phyloP scores from a whole-genome alignment of 2,113 vertebrate species.

The Collichthys lucidus region DNA sequence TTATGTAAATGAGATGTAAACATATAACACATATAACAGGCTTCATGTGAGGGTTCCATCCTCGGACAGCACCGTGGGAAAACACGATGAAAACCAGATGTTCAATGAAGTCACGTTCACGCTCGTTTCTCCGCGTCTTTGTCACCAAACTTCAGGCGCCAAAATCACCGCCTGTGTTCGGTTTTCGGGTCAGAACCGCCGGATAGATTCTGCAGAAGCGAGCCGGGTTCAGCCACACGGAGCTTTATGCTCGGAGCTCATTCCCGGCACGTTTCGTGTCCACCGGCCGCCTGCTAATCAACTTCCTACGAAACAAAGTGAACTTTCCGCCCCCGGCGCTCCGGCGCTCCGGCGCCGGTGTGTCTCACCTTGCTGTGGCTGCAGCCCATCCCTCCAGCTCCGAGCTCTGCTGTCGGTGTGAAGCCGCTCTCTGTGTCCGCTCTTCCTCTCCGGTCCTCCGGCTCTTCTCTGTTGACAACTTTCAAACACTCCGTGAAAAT shows the following conservation, averaged over 20 bases:
- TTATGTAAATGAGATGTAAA: neutral
- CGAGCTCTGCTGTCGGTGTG: constrained; percentile 11
- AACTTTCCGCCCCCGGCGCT: constrained; percentile 19
- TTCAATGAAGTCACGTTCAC: neutral
- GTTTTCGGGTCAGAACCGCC: neutral
- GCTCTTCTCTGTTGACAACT: constrained; percentile 62
- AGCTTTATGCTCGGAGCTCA: neutral
- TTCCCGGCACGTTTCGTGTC: constrained; percentile 27
- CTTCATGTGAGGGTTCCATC: too few species aligned
- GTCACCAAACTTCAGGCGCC: neutral
- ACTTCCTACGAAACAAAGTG: constrained; percentile 4
- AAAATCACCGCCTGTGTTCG: neutral
- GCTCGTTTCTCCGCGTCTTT: neutral
- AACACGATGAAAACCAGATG: constrained; percentile 69
- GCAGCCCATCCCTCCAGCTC: constrained; percentile 80
- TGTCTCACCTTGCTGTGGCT: constrained; percentile 76
- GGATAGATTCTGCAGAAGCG: fast-evolving
- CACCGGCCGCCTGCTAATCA: constrained; percentile 27
- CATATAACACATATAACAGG: too few species aligned
- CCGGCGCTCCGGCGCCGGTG: neutral
- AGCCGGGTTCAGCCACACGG: neutral
- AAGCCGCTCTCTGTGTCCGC: neutral
- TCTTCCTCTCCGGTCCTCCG: neutral
- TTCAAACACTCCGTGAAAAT: constrained; percentile 51
- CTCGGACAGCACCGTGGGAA: constrained; percentile 36